These are phyloP conservation scores for Drosophila cardini DNA, from an alignment of 1,140 invertebrate genomes.

Conservation along the genomic window DNA sequence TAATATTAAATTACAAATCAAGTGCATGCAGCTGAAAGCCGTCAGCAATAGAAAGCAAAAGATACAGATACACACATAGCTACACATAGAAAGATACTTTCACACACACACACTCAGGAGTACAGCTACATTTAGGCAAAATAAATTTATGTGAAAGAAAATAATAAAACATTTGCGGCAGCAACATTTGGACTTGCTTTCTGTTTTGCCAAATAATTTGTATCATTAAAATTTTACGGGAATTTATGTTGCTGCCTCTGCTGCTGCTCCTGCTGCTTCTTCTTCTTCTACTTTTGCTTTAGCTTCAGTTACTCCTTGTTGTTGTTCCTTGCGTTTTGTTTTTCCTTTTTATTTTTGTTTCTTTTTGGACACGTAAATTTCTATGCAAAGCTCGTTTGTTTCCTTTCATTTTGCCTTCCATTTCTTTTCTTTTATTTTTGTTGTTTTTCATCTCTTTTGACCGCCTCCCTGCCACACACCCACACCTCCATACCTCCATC, in stretches of 20 bases:
- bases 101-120: conserved; percentile 7
- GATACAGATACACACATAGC: conserved; percentile 3
- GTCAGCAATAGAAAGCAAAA: conserved; percentile 7
- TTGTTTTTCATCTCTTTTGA: conserved; percentile 11
- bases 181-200: conserved; percentile 28
- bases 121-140: conserved; percentile 6
- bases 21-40: conserved; percentile 31
- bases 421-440: conserved; percentile 10
- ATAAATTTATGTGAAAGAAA: conserved; percentile 45
- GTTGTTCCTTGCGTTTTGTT: background rate
- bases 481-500: background rate
- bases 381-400: conserved; percentile 53
- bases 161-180: conserved; percentile 50
- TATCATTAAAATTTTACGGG: conserved; percentile 75
- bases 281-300: conserved; percentile 1
- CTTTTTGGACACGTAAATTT: conserved; percentile 51
- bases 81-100: too few species aligned
- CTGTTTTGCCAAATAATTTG: conserved; percentile 64
- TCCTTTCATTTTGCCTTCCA: conserved; percentile 31
- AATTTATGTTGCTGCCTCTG: conserved; percentile 42
- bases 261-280: background rate
- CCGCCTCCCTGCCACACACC: background rate
- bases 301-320: background rate
- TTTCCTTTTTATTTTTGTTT: background rate
- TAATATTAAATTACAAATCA: conserved; percentile 71